phyloP scores from a whole-genome alignment of 2,113 vertebrate species.

The Hylia prasina region DNA sequence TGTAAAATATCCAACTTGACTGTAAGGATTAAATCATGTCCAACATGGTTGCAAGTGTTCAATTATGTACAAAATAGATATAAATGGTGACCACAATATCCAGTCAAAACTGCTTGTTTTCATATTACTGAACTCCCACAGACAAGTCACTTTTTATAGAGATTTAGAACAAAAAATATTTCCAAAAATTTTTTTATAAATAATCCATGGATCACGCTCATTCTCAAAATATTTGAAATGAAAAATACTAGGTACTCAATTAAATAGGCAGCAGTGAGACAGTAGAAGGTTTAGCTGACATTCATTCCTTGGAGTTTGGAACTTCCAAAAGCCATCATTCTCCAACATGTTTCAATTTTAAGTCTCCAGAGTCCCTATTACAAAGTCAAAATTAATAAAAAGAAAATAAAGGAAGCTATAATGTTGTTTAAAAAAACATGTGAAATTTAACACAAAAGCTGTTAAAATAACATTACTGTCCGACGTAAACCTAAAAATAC shows the following conservation, averaged over 20 bases:
- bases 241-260: background rate
- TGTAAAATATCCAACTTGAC: background rate
- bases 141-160: background rate
- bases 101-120: background rate
- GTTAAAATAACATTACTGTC: conserved; percentile 54
- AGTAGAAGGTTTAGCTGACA: background rate
- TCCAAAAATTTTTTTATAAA: background rate
- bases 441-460: conserved; percentile 57
- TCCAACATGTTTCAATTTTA: conserved; percentile 25
- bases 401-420: conserved; percentile 51
- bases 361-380: conserved; percentile 32
- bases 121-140: background rate
- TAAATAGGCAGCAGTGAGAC: background rate
- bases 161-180: background rate
- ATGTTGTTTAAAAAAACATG: conserved; percentile 51
- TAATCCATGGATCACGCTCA: background rate
- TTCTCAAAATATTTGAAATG: background rate
- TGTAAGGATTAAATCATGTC: background rate
- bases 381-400: conserved; percentile 62
- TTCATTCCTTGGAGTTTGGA: background rate
- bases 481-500: conserved; percentile 37
- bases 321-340: conserved; percentile 9
- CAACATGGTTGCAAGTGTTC: background rate
- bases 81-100: background rate
- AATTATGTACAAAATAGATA: background rate